Evolutionary conservation across 2,797 vertebrate species (phyloP), one percentile per base, ranked within the genome.

Genomic region (Cyprinella venusta): DNA sequence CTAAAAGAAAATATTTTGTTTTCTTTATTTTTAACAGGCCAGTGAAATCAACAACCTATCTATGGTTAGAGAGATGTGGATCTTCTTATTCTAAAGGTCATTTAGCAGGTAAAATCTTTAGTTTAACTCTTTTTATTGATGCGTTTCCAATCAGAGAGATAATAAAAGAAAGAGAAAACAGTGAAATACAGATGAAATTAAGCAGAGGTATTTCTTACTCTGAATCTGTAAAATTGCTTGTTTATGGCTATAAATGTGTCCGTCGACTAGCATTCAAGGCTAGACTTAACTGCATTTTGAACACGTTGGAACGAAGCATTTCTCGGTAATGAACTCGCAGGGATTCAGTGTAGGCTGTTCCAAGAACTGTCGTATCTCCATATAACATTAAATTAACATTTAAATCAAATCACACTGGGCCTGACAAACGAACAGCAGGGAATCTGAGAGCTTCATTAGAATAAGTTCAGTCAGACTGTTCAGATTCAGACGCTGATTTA

Each of bases 401-500:
- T 38, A 64, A 64, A 45, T 64, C 13, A 64, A 81, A 81, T 65
- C 42, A 52, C 56, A 26, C 19, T 52, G 40, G 21, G 8, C 19
- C 19, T 36, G 21, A 19, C 21, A 42, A 42, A 38, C 21, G 15
- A 76, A 61, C 54, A 59, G 52, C 33, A 61, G 74, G 54, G 54
- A 40, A 12, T 42, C 7, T 18, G 36, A 50, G 30, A 48, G 61
- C 15, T 63, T 72, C 40, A 61, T 70, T 36, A 67, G 36, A 52
- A 36, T 10, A 40, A 21, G 67, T 71, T 63, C 54, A 80, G 76
- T 42, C 3, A 54, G 65, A 45, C 52, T 70, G 50, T 59, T 10
- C 36, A 59, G 19, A 61, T 48, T 45, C 52, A 72, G 26, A 15
- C 61, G 26, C 52, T 80, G 54, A 50, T 70, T 61, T 74, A 74